Evolutionary conservation across 2,113 vertebrate species (phyloP).

Genomic region (Panthera uncia): DNA sequence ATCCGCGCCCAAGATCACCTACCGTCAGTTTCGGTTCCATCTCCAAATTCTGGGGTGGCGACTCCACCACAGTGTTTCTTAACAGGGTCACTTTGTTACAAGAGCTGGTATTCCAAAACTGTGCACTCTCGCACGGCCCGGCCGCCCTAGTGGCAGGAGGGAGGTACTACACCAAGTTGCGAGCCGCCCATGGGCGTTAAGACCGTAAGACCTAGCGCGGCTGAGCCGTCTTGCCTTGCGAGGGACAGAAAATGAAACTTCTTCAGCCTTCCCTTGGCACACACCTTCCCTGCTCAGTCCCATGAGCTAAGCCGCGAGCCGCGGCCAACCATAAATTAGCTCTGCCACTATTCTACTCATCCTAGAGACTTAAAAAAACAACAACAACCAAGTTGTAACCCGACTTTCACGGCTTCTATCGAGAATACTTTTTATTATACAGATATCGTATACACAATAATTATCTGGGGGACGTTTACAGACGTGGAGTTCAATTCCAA

Average conservation of each 20-base stretch:
- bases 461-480: slow-evolving; percentile 81
- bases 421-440: slow-evolving; percentile 90
- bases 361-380: not conserved
- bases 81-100: not conserved
- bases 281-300: no score
- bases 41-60: not conserved
- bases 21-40: not conserved
- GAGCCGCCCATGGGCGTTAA: accelerated
- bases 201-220: accelerated
- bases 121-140: not conserved
- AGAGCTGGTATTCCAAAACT: not conserved
- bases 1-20: no score
- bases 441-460: slow-evolving; percentile 86
- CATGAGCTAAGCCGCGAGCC: no score
- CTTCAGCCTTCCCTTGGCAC: not conserved
- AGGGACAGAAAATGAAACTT: not conserved
- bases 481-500: slow-evolving; percentile 58
- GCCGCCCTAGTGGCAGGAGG: accelerated
- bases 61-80: not conserved
- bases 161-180: accelerated
- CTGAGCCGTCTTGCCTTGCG: accelerated
- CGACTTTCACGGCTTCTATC: slow-evolving; percentile 82
- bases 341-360: not conserved
- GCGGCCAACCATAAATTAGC: not conserved
- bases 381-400: slow-evolving; percentile 61